These are phyloP conservation scores for Oreochromis grahami DNA, from an alignment of 2,797 vertebrate genomes.

Conservation along the genomic window DNA sequence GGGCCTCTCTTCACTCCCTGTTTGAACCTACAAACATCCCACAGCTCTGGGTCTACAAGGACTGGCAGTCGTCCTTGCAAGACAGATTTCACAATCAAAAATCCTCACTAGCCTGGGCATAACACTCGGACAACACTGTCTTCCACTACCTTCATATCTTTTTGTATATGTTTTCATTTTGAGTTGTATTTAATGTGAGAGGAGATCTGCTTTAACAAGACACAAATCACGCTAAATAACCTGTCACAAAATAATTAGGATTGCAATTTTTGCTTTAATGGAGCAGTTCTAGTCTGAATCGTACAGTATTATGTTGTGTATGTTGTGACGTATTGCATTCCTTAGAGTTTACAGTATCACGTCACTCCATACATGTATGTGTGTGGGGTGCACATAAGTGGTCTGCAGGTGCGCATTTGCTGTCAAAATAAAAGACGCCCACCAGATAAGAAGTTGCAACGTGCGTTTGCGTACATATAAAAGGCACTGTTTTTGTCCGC, in stretches of 20 bases:
- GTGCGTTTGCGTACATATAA: no score
- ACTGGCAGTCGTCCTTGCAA: not conserved
- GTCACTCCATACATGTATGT: no score
- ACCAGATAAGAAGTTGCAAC: no score
- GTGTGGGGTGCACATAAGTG: no score
- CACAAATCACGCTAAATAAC: not conserved
- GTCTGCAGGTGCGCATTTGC: no score
- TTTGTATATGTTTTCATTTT: not conserved
- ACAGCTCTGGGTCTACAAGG: not conserved
- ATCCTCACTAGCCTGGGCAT: not conserved
- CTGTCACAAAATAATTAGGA: not conserved
- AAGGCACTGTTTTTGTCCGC: no score
- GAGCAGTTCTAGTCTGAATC: not conserved
- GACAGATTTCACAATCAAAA: not conserved
- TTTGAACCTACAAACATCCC: not conserved
- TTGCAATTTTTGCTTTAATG: not conserved
- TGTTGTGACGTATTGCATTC: rapidly evolving
- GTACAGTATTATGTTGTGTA: rapidly evolving
- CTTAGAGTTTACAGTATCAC: not conserved
- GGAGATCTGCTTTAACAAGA: rapidly evolving
- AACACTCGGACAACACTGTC: rapidly evolving
- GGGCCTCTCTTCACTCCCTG: not conserved
- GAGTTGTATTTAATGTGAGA: not conserved
- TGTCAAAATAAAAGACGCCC: no score
- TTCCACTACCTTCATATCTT: not conserved